Evolutionary conservation across 2,888 invertebrate genomes (phyloP).

Genomic region (Temnothorax ravouxi): DNA sequence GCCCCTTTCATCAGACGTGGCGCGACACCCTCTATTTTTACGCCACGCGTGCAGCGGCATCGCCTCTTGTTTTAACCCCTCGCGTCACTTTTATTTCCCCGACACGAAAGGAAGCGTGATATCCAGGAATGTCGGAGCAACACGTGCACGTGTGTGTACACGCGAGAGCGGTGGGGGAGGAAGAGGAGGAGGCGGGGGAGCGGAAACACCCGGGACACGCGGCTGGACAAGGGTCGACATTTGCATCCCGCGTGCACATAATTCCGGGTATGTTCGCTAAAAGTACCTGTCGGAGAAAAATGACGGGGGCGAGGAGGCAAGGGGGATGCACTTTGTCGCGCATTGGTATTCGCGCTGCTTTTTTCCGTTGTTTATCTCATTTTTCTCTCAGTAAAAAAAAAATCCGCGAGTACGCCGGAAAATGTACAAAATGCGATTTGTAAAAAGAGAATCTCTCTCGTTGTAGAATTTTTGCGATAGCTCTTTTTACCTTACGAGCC

Average conservation of each 20-base stretch:
- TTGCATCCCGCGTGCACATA: conserved; percentile 73
- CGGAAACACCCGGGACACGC: conserved; percentile 11
- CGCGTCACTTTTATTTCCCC: conserved; percentile 55
- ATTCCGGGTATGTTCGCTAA: conserved; percentile 63
- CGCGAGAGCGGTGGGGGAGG: background rate
- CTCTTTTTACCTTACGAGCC: conserved; percentile 14
- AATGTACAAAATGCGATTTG: conserved; percentile 25
- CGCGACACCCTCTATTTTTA: conserved; percentile 50
- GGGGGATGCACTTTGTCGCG: conserved; percentile 17
- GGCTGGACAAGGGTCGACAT: conserved; percentile 57
- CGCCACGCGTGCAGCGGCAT: conserved; percentile 37
- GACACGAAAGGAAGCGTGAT: conserved; percentile 49
- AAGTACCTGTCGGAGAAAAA: conserved; percentile 45
- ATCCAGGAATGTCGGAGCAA: conserved; percentile 55
- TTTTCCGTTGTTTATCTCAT: background rate
- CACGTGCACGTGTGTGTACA: conserved; percentile 46
- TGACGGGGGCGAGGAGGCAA: background rate
- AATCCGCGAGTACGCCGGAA: background rate
- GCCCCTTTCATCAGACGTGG: conserved; percentile 39
- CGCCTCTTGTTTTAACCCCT: conserved; percentile 32
- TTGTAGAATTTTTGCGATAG: conserved; percentile 17
- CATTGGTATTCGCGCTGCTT: conserved; percentile 7
- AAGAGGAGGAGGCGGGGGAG: background rate
- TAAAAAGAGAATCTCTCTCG: conserved; percentile 23
- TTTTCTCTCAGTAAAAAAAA: background rate